Evolutionary conservation across 2,113 vertebrate species (phyloP), one percentile per base, ranked within the genome.

Genomic region (Campylomormyrus numenius): DNA sequence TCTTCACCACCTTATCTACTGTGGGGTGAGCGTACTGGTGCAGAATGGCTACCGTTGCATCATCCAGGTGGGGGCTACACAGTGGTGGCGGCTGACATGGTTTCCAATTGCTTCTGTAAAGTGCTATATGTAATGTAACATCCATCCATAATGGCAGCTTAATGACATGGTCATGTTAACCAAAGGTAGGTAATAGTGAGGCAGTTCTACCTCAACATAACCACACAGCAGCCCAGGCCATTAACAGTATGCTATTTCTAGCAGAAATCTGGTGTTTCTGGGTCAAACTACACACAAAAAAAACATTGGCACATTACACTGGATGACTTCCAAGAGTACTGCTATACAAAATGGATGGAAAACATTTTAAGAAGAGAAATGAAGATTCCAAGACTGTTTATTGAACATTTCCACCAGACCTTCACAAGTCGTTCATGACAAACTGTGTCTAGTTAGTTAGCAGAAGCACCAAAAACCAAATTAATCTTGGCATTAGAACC

Each of bases 331-430:
- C 8, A 31, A 66, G n/a, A 66, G 62, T 27, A 27, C 62, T 66
- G 24, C 24, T 11, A 66, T 11, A 11, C n/a, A 66, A 66, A 10
- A 66, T 66, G n/a, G 62, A n/a, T 27, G 27, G 70, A 77, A 39
- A 35, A 77, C 27, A 77, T 35, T 7, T 17, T 39, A 77, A 80
- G 19, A 77, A 77, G 15, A 80, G 35, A 42, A 80, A 77, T 27
- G 58, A 66, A 19, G 70, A 80, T 42, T 80, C 35, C 35, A 80
- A 80, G 45, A 88, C 46, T 39, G 15, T 89, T 89, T 89, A 89
- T 89, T 89, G 46, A 77, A 80, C 49, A 80, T 80, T 45, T 21
- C 15, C n/a, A 80, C n/a, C 66, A 7, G 70, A 49, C n/a, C 66
- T 50, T 49, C 49, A 89, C n/a, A 49, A 66, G 66, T 42, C 46